These are phyloP conservation scores for Sebastes goodei DNA, from an alignment of 2,797 vertebrate species.

Conservation along the genomic window DNA sequence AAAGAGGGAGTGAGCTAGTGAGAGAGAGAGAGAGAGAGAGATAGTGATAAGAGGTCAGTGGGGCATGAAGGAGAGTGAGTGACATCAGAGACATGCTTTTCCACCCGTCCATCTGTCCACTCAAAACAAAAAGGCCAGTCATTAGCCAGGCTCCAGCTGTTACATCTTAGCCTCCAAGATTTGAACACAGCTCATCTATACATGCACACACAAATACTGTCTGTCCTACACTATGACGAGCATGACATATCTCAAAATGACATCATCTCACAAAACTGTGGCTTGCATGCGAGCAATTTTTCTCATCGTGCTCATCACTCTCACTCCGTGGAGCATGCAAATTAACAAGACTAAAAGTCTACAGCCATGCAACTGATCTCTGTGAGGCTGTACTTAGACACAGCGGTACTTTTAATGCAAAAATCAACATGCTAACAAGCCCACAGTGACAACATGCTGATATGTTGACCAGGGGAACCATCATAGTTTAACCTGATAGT, in stretches of 20 bases:
- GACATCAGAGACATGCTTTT: conserved; percentile 64
- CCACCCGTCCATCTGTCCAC: conserved; percentile 73
- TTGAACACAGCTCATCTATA: conserved; percentile 34
- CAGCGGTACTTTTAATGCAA: neutral
- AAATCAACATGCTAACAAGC: neutral
- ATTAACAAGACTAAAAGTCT: neutral
- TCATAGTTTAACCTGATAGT: neutral
- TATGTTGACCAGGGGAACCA: neutral
- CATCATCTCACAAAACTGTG: conserved; percentile 1
- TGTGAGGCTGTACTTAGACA: neutral
- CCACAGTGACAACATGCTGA: neutral
- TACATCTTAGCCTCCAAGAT: conserved; percentile 46
- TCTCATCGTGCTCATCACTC: neutral
- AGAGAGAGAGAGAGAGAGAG: neutral
- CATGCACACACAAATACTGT: neutral
- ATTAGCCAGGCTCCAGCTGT: conserved; percentile 72
- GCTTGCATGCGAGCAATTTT: neutral
- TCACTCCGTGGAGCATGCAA: neutral
- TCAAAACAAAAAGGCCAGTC: conserved; percentile 67
- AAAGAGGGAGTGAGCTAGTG: neutral
- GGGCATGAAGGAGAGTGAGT: conserved; percentile 68
- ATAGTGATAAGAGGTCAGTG: conserved; percentile 58
- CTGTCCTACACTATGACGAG: neutral
- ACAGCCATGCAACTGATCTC: neutral
- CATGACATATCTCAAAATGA: conserved; percentile 11